phyloP scores from a whole-genome alignment of 64 coral and sea anemone species.

The Anthopleura sola region DNA sequence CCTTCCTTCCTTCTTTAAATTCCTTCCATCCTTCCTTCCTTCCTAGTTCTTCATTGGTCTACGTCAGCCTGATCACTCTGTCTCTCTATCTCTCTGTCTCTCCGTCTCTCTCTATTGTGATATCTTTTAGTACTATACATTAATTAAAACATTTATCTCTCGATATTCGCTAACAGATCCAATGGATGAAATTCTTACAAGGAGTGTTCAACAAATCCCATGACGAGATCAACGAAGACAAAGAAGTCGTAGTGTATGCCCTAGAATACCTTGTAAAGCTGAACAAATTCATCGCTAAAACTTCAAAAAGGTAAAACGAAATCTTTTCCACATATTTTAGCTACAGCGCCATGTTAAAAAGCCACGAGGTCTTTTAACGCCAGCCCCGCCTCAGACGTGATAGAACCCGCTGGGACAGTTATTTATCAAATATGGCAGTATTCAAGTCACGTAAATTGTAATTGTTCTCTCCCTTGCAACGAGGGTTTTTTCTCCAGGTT shows the following conservation, averaged over 20 bases:
- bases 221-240: constrained; percentile 25
- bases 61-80: too few species aligned
- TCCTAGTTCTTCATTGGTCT: too few species aligned
- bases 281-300: constrained; percentile 25
- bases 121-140: too few species aligned
- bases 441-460: too few species aligned
- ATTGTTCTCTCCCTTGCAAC: too few species aligned
- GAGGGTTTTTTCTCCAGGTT: too few species aligned
- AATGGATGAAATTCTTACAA: constrained; percentile 39
- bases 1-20: neutral
- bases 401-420: too few species aligned
- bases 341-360: too few species aligned
- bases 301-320: constrained; percentile 41
- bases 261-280: constrained; percentile 45
- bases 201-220: constrained; percentile 20
- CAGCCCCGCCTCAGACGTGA: too few species aligned
- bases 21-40: neutral
- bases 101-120: neutral
- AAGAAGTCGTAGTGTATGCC: constrained; percentile 29
- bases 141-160: neutral
- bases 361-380: too few species aligned
- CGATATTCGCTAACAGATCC: neutral
- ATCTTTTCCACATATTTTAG: neutral
- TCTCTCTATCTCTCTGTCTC: too few species aligned
- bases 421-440: too few species aligned